phyloP scores from a whole-genome alignment of 1,140 invertebrate genomes.

The Rhagoletis zephyria region DNA sequence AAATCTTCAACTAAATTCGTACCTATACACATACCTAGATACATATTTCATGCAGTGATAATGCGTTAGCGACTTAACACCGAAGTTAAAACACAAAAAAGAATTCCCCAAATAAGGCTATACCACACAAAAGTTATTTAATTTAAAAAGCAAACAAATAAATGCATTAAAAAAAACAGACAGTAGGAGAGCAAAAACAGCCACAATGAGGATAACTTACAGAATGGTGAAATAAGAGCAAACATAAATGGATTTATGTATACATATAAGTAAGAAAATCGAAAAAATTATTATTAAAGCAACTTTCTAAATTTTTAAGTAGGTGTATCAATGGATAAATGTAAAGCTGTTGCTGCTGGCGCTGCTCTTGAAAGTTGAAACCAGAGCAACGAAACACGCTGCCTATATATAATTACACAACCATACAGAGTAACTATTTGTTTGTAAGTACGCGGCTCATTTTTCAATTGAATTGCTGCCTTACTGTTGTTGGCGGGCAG shows the following conservation, averaged over 20 bases:
- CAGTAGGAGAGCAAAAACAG: background rate
- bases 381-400: slow-evolving; percentile 20
- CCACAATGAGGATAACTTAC: background rate
- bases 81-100: slow-evolving; percentile 55
- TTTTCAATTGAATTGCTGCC: slow-evolving; percentile 34
- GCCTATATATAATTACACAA: slow-evolving; percentile 39
- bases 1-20: background rate
- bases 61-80: background rate
- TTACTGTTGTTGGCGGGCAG: background rate
- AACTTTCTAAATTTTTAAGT: slow-evolving; percentile 72
- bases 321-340: slow-evolving; percentile 64
- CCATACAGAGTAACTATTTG: background rate
- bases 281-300: slow-evolving; percentile 55
- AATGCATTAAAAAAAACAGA: background rate
- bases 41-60: background rate
- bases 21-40: background rate
- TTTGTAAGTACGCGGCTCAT: background rate
- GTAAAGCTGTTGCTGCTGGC: background rate
- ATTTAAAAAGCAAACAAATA: slow-evolving; percentile 44
- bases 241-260: background rate
- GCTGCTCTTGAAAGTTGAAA: slow-evolving; percentile 26
- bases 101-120: slow-evolving; percentile 57
- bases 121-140: slow-evolving; percentile 58
- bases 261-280: background rate
- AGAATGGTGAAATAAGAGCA: background rate